Base-by-base conservation (phyloP, 2,888 invertebrate species). In the Hymenopus coronatus region DNA sequence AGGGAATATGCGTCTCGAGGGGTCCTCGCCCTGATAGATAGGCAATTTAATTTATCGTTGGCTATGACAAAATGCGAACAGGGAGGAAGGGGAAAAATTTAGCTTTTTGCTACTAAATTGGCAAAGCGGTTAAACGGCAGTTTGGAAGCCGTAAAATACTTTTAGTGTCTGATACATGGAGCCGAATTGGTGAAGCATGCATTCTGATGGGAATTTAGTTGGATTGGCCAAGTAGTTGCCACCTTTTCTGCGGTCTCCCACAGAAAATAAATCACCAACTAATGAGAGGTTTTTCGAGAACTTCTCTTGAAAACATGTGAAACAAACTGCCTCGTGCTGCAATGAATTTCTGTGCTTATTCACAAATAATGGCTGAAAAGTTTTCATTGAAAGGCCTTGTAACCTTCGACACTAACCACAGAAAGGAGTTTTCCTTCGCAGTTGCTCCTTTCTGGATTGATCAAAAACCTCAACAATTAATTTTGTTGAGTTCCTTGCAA, bases 11-110 rank as follows among this genome's bases (percentile, higher is more conserved):
- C 33, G 28, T 28, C 40, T 82, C 81, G 28, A 28, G 82, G 89
- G 88, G 86, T 83, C 84, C 85, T 89, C 46, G 82, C 87, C 54
- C 54, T 70, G 54, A 70, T 83, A 28, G 33, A 88, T 27, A 88
- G 54, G 70, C 88, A 88, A 89, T 89, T 88, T 88, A 88, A 84
- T 89, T 88, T 82, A 88, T 89, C 85, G 89, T 25, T n/a, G n/a
- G 15, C 70, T 81, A 86, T 86, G 54, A 86, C 81, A 30, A 81
- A 86, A 86, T 81, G 81, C 86, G 54, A 70, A 70, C 20, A 70
- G 54, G 54, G 54, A 15, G 54, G 54, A 70, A 6, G 15, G 54
- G 25, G 25, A 14, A 54, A 54, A 54, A 70, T 70, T 70, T 70
- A 70, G 20, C 54, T 70, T 70, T 70, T 70, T 70, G 54, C 54